Percentiles rank a stretch among this genome's conserved stretches.
Conservation (phyloP, 2,113 vertebrate species). For the Percopsis transmontana region DNA sequence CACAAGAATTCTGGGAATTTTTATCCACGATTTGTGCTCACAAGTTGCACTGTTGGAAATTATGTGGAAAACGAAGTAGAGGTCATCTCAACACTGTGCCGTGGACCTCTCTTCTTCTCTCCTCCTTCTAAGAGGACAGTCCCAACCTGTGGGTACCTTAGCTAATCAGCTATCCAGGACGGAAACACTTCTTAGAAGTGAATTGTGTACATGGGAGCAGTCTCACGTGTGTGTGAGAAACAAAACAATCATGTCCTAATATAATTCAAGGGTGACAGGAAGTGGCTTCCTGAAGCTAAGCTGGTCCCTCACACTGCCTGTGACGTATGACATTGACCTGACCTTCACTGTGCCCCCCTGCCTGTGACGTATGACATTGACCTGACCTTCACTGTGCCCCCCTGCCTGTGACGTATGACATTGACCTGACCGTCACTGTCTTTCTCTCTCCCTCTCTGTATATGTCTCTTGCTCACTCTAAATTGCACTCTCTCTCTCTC, state of each 20-base stretch:
- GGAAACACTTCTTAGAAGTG: conserved; percentile 25
- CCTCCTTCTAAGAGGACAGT: no score
- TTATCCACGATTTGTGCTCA: conserved; percentile 41
- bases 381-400: conserved; percentile 56
- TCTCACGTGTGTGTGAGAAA: conserved; percentile 20
- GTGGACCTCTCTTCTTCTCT: background rate
- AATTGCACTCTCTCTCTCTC: conserved; percentile 3
- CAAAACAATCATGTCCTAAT: conserved; percentile 33
- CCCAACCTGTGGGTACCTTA: background rate
- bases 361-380: conserved; percentile 42
- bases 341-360: conserved; percentile 49
- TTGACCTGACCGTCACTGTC: background rate
- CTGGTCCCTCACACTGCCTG: conserved; percentile 18
- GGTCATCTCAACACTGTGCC: background rate
- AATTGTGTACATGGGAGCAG: background rate
- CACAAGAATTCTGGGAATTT: conserved; percentile 56
- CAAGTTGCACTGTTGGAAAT: conserved; percentile 22
- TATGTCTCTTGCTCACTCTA: background rate
- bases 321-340: conserved; percentile 50
- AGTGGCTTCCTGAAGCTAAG: conserved; percentile 37
- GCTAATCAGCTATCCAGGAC: background rate
- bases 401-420: background rate
- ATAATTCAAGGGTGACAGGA: conserved; percentile 32
- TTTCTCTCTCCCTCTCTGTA: background rate
- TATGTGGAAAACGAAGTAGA: conserved; percentile 24